Conservation (phyloP, 2,888 invertebrate species). For the Fissipunctia ypsillon region DNA sequence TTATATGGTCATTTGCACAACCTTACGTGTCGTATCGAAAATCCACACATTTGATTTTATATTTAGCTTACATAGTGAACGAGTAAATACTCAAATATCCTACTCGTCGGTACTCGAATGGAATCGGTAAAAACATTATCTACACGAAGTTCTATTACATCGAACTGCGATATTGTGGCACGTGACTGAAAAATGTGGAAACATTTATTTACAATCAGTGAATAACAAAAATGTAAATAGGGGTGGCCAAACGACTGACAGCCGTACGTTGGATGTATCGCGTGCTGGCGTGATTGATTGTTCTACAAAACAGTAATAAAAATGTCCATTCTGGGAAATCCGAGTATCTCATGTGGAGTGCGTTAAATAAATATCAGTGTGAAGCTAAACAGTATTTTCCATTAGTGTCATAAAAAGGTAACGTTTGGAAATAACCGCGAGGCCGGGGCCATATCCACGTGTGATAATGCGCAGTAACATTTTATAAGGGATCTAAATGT, state of each 20-base stretch:
- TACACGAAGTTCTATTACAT: constrained; percentile 8
- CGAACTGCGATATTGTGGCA: constrained; percentile 3
- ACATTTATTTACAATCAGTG: constrained; percentile 45
- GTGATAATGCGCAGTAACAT: constrained; percentile 90
- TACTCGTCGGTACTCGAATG: neutral
- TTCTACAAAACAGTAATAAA: constrained; percentile 55
- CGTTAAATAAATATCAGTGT: constrained; percentile 79
- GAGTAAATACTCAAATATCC: constrained; percentile 19
- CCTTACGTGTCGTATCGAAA: constrained; percentile 69
- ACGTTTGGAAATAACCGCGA: constrained; percentile 86
- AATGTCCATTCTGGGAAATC: constrained; percentile 60
- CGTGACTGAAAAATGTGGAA: constrained; percentile 40
- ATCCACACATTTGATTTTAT: constrained; percentile 55
- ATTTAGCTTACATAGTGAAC: constrained; percentile 37
- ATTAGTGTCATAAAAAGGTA: constrained; percentile 88
- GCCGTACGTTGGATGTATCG: constrained; percentile 40
- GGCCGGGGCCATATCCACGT: constrained; percentile 84
- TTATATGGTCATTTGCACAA: constrained; percentile 85
- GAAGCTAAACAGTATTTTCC: constrained; percentile 87
- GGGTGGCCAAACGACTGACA: constrained; percentile 52
- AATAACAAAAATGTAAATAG: constrained; percentile 60
- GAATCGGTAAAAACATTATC: constrained; percentile 1
- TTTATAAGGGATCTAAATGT: constrained; percentile 90
- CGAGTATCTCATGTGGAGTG: constrained; percentile 68
- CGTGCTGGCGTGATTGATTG: constrained; percentile 62